These are phyloP conservation scores for Drosophila hamatofila DNA, from an alignment of 2,888 invertebrate species.

Conservation along the genomic window DNA sequence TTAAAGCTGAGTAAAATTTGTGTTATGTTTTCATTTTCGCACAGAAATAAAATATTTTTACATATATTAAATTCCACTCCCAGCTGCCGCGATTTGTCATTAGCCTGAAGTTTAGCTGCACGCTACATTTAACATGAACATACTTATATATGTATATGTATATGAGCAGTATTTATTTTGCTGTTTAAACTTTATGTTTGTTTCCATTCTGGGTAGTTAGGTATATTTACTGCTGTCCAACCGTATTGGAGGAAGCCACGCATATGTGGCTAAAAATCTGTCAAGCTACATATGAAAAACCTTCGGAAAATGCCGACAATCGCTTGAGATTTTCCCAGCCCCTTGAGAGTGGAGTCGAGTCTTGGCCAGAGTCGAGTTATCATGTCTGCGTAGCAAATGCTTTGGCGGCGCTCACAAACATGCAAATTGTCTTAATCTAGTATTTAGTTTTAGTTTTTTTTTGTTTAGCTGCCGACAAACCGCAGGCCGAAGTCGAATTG, in stretches of 20 bases:
- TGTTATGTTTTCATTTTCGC: conserved; percentile 14
- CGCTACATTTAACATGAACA: conserved; percentile 57
- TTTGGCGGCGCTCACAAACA: conserved; percentile 67
- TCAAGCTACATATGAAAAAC: conserved; percentile 67
- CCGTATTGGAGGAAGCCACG: conserved; percentile 41
- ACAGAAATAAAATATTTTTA: conserved; percentile 17
- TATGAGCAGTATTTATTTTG: conserved; percentile 7
- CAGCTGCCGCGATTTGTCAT: conserved; percentile 48
- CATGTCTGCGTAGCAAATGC: conserved; percentile 76
- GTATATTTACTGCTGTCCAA: conserved; percentile 11
- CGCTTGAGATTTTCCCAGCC: conserved; percentile 68
- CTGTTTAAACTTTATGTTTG: conserved; percentile 37
- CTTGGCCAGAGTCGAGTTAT: conserved; percentile 47
- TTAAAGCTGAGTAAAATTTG: conserved; percentile 33
- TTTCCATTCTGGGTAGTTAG: conserved; percentile 44
- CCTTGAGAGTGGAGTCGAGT: conserved; percentile 11
- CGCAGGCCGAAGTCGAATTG: conserved; percentile 44
- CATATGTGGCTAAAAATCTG: conserved; percentile 62
- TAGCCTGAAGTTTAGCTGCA: conserved; percentile 37
- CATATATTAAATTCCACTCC: conserved; percentile 43
- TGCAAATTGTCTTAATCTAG: conserved; percentile 80
- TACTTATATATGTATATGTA: not conserved
- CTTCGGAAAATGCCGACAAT: conserved; percentile 81
- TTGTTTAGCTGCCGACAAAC: conserved; percentile 44
- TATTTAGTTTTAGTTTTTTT: conserved; percentile 65